Conservation (phyloP, 2,888 invertebrate genomes). For the Trachelus iudaicus region DNA sequence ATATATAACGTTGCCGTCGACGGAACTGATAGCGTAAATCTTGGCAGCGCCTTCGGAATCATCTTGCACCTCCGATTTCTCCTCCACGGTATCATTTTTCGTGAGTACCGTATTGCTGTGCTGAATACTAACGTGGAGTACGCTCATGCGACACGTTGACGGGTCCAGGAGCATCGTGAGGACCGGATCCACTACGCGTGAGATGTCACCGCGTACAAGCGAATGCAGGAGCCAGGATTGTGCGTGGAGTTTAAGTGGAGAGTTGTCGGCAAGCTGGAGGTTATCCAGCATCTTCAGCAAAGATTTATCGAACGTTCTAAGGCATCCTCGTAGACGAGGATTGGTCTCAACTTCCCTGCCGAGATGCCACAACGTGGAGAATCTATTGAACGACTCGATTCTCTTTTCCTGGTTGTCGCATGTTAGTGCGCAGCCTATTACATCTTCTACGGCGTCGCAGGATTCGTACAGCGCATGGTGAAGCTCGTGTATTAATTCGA, state of each 20-base stretch:
- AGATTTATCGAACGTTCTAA: constrained; percentile 75
- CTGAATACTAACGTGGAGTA: constrained; percentile 77
- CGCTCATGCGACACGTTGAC: constrained; percentile 83
- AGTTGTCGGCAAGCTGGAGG: constrained; percentile 71
- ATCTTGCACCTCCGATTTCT: constrained; percentile 54
- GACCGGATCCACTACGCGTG: constrained; percentile 81
- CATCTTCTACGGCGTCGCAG: constrained; percentile 76
- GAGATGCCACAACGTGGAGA: constrained; percentile 80
- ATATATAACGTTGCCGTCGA: constrained; percentile 81
- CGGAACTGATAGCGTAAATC: constrained; percentile 85
- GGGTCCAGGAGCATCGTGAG: constrained; percentile 80
- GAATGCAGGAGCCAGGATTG: constrained; percentile 82
- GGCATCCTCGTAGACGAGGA: constrained; percentile 66
- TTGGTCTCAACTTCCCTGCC: constrained; percentile 75
- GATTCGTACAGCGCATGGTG: constrained; percentile 71
- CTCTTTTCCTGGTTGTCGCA: constrained; percentile 63
- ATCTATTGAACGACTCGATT: constrained; percentile 74
- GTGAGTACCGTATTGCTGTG: constrained; percentile 65
- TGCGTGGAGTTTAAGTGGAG: constrained; percentile 72
- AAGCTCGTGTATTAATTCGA: constrained; percentile 80
- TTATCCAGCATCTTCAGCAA: constrained; percentile 80
- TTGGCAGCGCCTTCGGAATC: constrained; percentile 66
- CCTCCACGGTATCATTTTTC: constrained; percentile 51
- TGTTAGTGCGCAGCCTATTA: constrained; percentile 70
- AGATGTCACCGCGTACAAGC: constrained; percentile 80